phyloP scores from a whole-genome alignment of 1,140 invertebrate species.

The Temnothorax nylanderi region DNA sequence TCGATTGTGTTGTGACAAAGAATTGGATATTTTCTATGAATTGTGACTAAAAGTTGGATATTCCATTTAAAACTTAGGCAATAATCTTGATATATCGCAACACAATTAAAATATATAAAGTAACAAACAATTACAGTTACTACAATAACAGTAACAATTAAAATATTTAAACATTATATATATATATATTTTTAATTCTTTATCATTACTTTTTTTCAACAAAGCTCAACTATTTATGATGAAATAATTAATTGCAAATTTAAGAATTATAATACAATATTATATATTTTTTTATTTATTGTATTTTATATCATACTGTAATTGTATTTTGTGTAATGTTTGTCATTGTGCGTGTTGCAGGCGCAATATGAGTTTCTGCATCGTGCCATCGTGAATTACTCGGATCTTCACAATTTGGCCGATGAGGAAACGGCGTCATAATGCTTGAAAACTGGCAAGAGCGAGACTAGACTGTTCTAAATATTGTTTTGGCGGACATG shows the following conservation, averaged over 20 bases:
- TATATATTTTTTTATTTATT: not conserved
- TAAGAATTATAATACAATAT: not conserved
- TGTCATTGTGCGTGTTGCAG: conserved; percentile 86
- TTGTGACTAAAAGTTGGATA: not conserved
- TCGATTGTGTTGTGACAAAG: not conserved
- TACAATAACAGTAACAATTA: no score
- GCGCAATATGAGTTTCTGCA: conserved; percentile 96
- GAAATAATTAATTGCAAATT: not conserved
- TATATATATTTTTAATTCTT: not conserved
- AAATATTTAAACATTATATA: not conserved
- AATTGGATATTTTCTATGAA: not conserved
- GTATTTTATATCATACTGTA: not conserved
- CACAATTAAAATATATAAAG: no score
- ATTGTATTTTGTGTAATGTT: not conserved
- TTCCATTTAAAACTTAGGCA: not conserved
- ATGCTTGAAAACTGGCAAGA: conserved; percentile 63
- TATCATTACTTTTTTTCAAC: not conserved
- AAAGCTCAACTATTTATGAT: not conserved
- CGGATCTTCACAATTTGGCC: conserved; percentile 92
- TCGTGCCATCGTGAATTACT: conserved; percentile 95
- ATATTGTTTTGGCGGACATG: conserved; percentile 54
- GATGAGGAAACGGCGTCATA: conserved; percentile 85
- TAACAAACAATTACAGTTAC: no score
- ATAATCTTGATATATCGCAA: not conserved
- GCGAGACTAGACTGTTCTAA: conserved; percentile 35